These are phyloP conservation scores for Pseudotriccus pelzelni DNA, from an alignment of 2,797 vertebrate genomes.

Conservation along the genomic window DNA sequence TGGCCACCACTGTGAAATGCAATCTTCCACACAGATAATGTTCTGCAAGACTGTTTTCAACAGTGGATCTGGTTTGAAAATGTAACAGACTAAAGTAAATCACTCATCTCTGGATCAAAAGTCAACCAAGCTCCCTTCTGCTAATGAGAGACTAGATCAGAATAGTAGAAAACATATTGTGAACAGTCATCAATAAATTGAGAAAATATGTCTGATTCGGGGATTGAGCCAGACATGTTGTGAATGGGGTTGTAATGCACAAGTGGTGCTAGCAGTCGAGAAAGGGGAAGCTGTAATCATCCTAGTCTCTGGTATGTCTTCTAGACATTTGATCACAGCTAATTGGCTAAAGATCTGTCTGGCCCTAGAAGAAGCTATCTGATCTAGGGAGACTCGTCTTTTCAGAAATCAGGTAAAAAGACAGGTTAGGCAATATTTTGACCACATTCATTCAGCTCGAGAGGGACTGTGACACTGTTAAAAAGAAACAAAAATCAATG, in stretches of 20 bases:
- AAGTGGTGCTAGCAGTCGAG: background rate
- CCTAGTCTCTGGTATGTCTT: background rate
- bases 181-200: background rate
- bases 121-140: background rate
- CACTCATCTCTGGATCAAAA: background rate
- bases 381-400: background rate
- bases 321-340: background rate
- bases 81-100: background rate
- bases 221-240: background rate
- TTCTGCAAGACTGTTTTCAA: background rate
- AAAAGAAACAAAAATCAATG: background rate
- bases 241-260: constrained; percentile 4
- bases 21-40: background rate
- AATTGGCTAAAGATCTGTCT: background rate
- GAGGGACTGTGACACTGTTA: background rate
- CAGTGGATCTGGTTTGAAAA: background rate
- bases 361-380: background rate
- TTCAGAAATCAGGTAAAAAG: background rate
- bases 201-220: background rate
- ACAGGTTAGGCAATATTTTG: background rate
- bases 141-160: background rate
- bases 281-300: background rate
- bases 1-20: background rate
- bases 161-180: constrained; percentile 18
- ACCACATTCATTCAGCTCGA: fast-evolving